Percentiles rank a stretch among this genome's conserved stretches.
Conservation (phyloP, 1,140 invertebrate genomes). For the Drosophila micromelanica region DNA sequence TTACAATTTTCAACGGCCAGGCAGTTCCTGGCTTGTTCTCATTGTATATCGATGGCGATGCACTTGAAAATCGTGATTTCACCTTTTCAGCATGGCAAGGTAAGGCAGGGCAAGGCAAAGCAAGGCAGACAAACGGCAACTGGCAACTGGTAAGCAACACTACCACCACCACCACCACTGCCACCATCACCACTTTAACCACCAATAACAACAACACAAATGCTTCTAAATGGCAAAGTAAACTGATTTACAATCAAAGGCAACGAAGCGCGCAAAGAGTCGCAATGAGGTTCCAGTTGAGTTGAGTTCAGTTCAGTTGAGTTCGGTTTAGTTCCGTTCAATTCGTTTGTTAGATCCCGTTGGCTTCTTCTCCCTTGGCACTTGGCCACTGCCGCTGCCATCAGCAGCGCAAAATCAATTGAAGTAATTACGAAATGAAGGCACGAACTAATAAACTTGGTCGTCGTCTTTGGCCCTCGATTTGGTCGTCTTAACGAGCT, state of each 20-base stretch:
- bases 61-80: conserved; percentile 83
- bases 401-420: conserved; percentile 81
- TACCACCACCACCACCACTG: conserved; percentile 11
- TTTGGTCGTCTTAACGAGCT: conserved; percentile 55
- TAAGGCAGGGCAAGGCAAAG: conserved; percentile 38
- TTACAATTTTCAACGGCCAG: conserved; percentile 77
- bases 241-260: conserved; percentile 83
- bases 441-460: conserved; percentile 83
- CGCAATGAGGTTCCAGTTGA: conserved; percentile 58
- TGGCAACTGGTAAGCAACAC: conserved; percentile 11
- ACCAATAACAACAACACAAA: conserved; percentile 61
- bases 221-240: conserved; percentile 82
- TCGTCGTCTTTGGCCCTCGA: conserved; percentile 65
- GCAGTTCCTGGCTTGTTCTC: conserved; percentile 39
- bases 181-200: conserved; percentile 11
- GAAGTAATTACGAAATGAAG: conserved; percentile 83
- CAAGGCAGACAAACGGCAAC: conserved; percentile 33
- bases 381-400: conserved; percentile 39
- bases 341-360: conserved; percentile 61
- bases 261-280: conserved; percentile 80
- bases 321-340: conserved; percentile 62
- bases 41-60: conserved; percentile 81
- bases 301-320: conserved; percentile 27
- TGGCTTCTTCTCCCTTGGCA: conserved; percentile 37
- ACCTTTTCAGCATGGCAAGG: conserved; percentile 71